Evolutionary conservation across 2,888 invertebrate species (phyloP), one percentile per base, ranked within the genome.

Genomic region (Abrostola triplasia): DNA sequence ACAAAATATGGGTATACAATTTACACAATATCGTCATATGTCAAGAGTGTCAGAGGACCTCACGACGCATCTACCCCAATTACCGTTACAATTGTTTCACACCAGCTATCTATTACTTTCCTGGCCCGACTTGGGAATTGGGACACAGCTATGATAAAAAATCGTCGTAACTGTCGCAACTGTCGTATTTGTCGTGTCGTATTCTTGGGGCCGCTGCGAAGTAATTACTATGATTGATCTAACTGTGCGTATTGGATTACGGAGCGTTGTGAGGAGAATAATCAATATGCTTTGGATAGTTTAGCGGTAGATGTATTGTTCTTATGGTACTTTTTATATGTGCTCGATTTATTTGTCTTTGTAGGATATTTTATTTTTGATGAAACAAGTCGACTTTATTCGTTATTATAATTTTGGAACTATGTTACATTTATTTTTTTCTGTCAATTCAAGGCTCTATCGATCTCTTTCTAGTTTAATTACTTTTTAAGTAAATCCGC

Each of bases 11-110:
- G 71, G 71, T 78, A 88, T 89, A 88, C 88, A 88, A 91, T 92
- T 91, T 91, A 87, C 90, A 91, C 90, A 90, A 90, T 91, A 92
- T 92, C 87, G 90, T 90, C 90, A 92, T 92, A 90, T 85, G 92
- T 91, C 92, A 90, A 66, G 83, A 73, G 81, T 86, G 92, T 87
- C 92, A 85, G 78, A 79, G 77, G 81, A 77, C 81, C 88, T 88
- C 91, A 76, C 72, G 90, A 88, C 89, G 88, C 88, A 84, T 83
- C 90, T 85, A 87, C 89, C 90, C 92, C 90, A 90, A 91, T 92
- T 92, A 91, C 90, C 78, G 87, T 81, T 85, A 86, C 89, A 91
- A 93, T 91, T 92, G 93, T 92, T 91, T 88, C 88, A 59, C 62
- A 79, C 67, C 82, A 83, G 84, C 87, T 92, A 91, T 92, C 91